Evolutionary conservation across 53 echinoderm and acorn worm species (phyloP).

Genomic region (Mesocentrotus franciscanus): DNA sequence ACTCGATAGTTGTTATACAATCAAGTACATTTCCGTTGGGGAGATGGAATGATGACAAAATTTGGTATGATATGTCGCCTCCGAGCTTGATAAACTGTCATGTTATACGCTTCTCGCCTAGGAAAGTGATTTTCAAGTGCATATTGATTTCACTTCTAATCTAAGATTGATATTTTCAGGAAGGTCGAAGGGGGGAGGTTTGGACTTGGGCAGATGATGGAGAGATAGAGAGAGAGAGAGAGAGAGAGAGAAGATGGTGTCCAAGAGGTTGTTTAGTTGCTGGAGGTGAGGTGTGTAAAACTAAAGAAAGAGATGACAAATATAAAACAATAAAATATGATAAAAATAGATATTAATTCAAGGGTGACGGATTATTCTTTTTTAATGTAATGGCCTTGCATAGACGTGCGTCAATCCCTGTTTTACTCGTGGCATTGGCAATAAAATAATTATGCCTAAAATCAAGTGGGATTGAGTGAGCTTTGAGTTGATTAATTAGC

Average conservation of each 20-base stretch:
- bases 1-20: too few relatives aligned
- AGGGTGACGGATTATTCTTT: neutral
- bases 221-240: neutral
- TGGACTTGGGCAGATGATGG: neutral
- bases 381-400: neutral
- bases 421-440: slow-evolving; percentile 5
- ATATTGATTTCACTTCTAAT: too few relatives aligned
- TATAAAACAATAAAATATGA: neutral
- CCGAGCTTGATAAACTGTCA: too few relatives aligned
- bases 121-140: too few relatives aligned
- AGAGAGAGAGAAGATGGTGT: neutral
- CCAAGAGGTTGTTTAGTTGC: too few relatives aligned
- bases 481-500: slow-evolving; percentile 3
- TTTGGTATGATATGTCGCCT: too few relatives aligned
- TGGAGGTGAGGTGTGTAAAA: neutral
- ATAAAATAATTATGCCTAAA: slow-evolving; percentile 2
- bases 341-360: neutral
- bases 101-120: too few relatives aligned
- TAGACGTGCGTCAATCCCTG: slow-evolving; percentile 13
- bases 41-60: too few relatives aligned
- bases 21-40: too few relatives aligned
- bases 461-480: neutral
- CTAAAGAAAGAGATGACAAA: neutral
- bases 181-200: neutral
- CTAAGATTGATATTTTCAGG: neutral